phyloP scores from a whole-genome alignment of 2,797 vertebrate species.

The Pangasius djambal region DNA sequence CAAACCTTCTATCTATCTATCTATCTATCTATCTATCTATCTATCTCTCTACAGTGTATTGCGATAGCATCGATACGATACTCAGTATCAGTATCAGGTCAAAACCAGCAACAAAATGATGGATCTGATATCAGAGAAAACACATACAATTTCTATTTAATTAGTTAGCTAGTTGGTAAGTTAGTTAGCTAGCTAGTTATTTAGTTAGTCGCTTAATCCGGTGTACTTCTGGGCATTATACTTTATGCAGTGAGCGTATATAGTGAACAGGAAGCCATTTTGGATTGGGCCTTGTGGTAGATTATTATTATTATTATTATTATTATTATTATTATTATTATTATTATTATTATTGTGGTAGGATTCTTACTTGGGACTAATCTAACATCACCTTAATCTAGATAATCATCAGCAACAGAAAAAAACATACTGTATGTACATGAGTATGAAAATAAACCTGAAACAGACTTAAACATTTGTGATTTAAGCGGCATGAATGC shows the following conservation, averaged over 20 bases:
- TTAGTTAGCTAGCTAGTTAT: background rate
- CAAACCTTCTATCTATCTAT: background rate
- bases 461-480: background rate
- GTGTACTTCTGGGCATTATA: background rate
- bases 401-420: background rate
- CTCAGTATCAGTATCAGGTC: background rate
- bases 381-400: background rate
- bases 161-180: background rate
- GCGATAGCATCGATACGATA: background rate
- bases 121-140: too few species aligned
- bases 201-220: background rate
- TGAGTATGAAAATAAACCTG: background rate
- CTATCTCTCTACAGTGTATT: background rate
- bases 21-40: background rate
- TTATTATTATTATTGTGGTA: background rate
- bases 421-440: background rate
- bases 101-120: background rate
- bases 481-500: background rate
- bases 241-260: background rate
- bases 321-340: background rate
- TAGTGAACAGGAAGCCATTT: background rate
- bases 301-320: background rate
- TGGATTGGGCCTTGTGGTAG: background rate
- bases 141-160: background rate
- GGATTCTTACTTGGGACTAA: background rate